Conservation (phyloP, 1,140 invertebrate genomes). For the Druon quercuslanigerum region DNA sequence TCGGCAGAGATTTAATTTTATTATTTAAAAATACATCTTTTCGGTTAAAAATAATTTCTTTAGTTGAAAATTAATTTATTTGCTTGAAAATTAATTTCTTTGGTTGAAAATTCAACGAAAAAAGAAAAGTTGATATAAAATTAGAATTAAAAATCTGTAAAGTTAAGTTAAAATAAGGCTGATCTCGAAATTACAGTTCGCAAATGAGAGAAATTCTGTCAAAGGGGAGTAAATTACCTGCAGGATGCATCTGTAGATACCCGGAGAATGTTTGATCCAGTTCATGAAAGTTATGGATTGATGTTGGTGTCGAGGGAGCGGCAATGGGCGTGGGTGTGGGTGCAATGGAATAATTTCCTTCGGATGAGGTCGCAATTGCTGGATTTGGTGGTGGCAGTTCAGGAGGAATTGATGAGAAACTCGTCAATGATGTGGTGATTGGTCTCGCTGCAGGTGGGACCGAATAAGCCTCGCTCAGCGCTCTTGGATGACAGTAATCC, state of each 20-base stretch:
- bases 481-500: conserved; percentile 77
- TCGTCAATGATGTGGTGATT: conserved; percentile 56
- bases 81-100: no score
- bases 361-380: conserved; percentile 57
- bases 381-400: conserved; percentile 54
- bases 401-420: conserved; percentile 43
- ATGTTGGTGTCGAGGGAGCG: conserved; percentile 47
- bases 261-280: conserved; percentile 69
- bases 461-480: conserved; percentile 75
- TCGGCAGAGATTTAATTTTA: no score
- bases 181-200: not conserved
- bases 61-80: no score
- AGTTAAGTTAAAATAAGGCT: conserved; percentile 1
- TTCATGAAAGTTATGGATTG: conserved; percentile 50
- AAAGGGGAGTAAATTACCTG: conserved; percentile 59
- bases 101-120: no score
- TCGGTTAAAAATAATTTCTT: no score
- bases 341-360: conserved; percentile 74
- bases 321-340: conserved; percentile 64
- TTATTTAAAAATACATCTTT: no score
- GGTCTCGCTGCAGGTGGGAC: conserved; percentile 76
- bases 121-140: no score
- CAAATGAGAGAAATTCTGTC: no score
- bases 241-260: conserved; percentile 77
- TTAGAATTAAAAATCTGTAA: no score